These are phyloP conservation scores for Bombus picipes DNA, from an alignment of 1,140 invertebrate genomes.

Conservation along the genomic window DNA sequence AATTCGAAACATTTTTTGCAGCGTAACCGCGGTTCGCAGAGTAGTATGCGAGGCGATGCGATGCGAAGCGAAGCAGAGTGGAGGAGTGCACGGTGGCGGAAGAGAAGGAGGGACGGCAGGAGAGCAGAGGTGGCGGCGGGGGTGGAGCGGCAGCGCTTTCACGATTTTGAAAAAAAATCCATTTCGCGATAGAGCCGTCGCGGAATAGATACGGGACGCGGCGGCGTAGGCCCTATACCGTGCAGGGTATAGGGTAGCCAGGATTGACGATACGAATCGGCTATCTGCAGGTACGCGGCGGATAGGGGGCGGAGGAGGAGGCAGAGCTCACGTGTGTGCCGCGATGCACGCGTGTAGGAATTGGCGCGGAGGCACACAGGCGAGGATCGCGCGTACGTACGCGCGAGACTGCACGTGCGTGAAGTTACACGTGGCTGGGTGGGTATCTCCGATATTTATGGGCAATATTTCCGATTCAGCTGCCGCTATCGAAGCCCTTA, in stretches of 20 bases:
- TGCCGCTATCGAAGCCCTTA: conserved; percentile 81
- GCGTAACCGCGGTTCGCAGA: conserved; percentile 26
- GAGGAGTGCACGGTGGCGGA: not conserved
- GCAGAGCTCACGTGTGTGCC: conserved; percentile 24
- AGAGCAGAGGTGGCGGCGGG: not conserved
- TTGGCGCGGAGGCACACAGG: conserved; percentile 8
- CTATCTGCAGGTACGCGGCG: conserved; percentile 65
- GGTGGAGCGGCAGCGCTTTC: conserved; percentile 50
- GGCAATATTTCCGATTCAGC: conserved; percentile 82
- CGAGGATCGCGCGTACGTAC: conserved; percentile 26
- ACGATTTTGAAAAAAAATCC: conserved; percentile 70
- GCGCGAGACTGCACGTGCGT: conserved; percentile 61
- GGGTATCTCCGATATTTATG: conserved; percentile 82
- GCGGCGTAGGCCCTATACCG: conserved; percentile 52
- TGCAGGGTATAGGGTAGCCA: conserved; percentile 60
- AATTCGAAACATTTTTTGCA: conserved; percentile 69
- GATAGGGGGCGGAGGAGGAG: not conserved
- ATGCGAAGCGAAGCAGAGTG: not conserved
- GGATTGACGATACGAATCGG: conserved; percentile 72
- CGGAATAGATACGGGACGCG: conserved; percentile 69
- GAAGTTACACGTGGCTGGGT: conserved; percentile 66
- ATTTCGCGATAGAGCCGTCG: conserved; percentile 70
- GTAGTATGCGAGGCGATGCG: not conserved
- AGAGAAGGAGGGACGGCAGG: not conserved
- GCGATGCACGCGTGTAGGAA: conserved; percentile 19